phyloP scores from a whole-genome alignment of 1,140 invertebrate genomes.

The Drosophila nigrodunni region DNA sequence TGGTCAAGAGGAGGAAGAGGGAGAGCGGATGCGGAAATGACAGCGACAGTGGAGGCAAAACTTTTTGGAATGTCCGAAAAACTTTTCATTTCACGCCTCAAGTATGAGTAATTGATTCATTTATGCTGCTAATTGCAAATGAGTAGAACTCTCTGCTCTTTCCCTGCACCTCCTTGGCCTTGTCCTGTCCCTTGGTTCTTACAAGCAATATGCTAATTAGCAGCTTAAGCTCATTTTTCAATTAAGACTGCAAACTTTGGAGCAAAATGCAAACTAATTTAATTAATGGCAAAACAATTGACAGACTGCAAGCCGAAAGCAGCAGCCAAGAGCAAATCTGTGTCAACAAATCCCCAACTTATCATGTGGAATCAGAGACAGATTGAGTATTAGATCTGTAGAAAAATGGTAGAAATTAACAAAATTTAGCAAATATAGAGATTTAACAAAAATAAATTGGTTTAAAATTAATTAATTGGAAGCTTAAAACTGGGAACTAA shows the following conservation, averaged over 20 bases:
- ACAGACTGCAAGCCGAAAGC: background rate
- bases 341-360: background rate
- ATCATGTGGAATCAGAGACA: background rate
- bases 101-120: slow-evolving; percentile 83
- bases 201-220: slow-evolving; percentile 68
- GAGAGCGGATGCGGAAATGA: background rate
- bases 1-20: background rate
- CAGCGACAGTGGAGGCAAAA: slow-evolving; percentile 30
- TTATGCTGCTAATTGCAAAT: slow-evolving; percentile 69
- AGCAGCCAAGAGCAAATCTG: background rate
- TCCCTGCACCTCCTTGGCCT: background rate
- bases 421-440: too few species aligned
- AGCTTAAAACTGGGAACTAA: too few species aligned
- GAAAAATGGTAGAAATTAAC: too few species aligned
- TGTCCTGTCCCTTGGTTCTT: background rate
- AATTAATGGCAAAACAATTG: slow-evolving; percentile 73
- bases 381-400: background rate
- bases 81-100: slow-evolving; percentile 75
- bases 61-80: slow-evolving; percentile 56
- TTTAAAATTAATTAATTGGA: too few species aligned
- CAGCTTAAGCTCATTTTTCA: slow-evolving; percentile 80
- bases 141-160: slow-evolving; percentile 6
- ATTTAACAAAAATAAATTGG: too few species aligned
- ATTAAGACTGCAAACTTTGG: slow-evolving; percentile 63
- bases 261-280: slow-evolving; percentile 56